Evolutionary conservation across 2,888 invertebrate genomes (phyloP).

Genomic region (Dynastes grantii): DNA sequence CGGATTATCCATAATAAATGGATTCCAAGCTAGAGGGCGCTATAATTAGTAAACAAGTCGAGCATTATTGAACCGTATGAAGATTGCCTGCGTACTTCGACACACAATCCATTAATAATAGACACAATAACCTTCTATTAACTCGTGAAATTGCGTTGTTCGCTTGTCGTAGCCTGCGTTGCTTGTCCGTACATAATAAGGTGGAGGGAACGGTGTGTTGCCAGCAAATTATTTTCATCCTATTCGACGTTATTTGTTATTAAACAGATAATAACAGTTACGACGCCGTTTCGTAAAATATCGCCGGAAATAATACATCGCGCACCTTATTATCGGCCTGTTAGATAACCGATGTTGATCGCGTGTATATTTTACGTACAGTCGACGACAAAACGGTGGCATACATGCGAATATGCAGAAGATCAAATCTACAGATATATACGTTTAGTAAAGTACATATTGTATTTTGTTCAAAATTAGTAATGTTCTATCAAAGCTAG

Average conservation of each 20-base stretch:
- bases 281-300: constrained; percentile 7
- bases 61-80: not conserved
- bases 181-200: constrained; percentile 6
- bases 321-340: constrained; percentile 12
- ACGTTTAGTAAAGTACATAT: too few relatives aligned
- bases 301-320: constrained; percentile 18
- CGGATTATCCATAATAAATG: not conserved
- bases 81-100: constrained; percentile 13
- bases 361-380: too few relatives aligned
- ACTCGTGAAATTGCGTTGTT: constrained; percentile 9
- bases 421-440: too few relatives aligned
- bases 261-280: constrained; percentile 15
- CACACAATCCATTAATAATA: constrained; percentile 11
- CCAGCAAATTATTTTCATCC: constrained; percentile 16
- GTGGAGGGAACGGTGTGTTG: not conserved
- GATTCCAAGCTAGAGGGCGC: constrained; percentile 7
- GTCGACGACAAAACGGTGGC: too few relatives aligned
- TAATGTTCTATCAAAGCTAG: too few relatives aligned
- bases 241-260: constrained; percentile 17
- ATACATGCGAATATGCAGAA: too few relatives aligned
- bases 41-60: constrained; percentile 12
- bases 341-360: not conserved
- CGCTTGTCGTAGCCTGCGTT: not conserved
- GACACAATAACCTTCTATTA: constrained; percentile 28
- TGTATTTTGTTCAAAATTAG: too few relatives aligned